phyloP scores from a whole-genome alignment of 2,888 invertebrate species.

The Masnerella sp. region DNA sequence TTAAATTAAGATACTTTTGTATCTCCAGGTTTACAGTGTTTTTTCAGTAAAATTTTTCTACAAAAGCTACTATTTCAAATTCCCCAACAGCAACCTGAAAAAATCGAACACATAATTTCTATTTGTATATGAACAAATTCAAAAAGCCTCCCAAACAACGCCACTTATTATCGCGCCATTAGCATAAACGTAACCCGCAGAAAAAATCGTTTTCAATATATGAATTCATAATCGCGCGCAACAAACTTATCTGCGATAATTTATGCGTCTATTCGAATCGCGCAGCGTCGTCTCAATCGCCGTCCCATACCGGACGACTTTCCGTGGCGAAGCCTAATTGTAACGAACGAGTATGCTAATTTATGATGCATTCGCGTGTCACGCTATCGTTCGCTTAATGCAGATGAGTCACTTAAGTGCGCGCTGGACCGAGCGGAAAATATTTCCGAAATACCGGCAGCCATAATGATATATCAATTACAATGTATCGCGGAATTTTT shows the following conservation, averaged over 20 bases:
- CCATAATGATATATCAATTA: constrained; percentile 49
- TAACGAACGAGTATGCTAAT: constrained; percentile 68
- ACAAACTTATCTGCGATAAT: constrained; percentile 33
- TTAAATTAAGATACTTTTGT: no score
- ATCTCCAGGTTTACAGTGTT: no score
- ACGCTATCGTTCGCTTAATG: constrained; percentile 61
- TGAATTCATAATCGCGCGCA: constrained; percentile 18
- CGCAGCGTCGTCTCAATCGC: constrained; percentile 28
- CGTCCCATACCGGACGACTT: constrained; percentile 30
- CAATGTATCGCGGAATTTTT: constrained; percentile 21
- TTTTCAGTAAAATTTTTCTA: no score
- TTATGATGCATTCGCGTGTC: constrained; percentile 63
- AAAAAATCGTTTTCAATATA: constrained; percentile 21
- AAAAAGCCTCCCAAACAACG: no score
- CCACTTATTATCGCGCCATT: constrained; percentile 7
- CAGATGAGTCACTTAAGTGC: constrained; percentile 62
- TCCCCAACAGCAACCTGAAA: no score
- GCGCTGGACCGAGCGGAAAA: constrained; percentile 26
- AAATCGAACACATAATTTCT: no score
- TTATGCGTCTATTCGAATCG: constrained; percentile 29
- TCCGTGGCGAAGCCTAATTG: constrained; percentile 62
- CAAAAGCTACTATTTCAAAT: no score
- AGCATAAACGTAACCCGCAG: neutral
- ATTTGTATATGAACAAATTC: no score
- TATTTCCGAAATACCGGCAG: constrained; percentile 43